phyloP scores from a whole-genome alignment of 1,140 invertebrate species.

The Drosophila novamexicana region DNA sequence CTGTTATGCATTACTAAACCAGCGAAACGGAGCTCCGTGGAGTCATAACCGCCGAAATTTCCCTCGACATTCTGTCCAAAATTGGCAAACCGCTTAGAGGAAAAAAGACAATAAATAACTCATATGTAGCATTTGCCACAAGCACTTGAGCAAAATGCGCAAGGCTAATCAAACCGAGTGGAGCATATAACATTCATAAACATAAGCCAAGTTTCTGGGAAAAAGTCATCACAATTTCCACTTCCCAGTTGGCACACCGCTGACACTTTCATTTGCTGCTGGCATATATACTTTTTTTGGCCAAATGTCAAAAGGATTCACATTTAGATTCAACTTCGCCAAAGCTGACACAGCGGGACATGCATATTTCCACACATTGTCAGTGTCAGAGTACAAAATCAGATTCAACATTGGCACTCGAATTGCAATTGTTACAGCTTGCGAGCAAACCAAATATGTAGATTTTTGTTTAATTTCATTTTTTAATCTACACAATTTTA shows the following conservation, averaged over 20 bases:
- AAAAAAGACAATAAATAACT: constrained; percentile 56
- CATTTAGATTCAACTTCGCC: background rate
- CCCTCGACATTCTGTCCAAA: background rate
- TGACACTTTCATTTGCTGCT: constrained; percentile 4
- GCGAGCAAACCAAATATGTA: background rate
- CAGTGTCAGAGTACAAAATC: background rate
- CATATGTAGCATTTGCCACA: constrained; percentile 50
- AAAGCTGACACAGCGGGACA: constrained; percentile 9
- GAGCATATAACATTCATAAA: constrained; percentile 54
- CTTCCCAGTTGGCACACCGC: constrained; percentile 1
- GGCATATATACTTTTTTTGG: background rate
- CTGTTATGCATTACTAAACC: too few species aligned
- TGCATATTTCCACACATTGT: constrained; percentile 22
- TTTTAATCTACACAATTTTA: background rate
- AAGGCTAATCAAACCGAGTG: constrained; percentile 52
- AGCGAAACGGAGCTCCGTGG: too few species aligned
- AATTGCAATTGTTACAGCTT: background rate
- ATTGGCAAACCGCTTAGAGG: background rate
- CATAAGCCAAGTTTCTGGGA: constrained; percentile 39
- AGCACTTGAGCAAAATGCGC: constrained; percentile 54
- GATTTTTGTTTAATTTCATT: constrained; percentile 1
- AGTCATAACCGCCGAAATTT: background rate
- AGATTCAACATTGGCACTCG: background rate
- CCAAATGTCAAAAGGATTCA: constrained; percentile 7
- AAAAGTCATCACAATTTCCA: constrained; percentile 9